phyloP scores from a whole-genome alignment of 2,888 invertebrate genomes.

The Trichacis sp. region DNA sequence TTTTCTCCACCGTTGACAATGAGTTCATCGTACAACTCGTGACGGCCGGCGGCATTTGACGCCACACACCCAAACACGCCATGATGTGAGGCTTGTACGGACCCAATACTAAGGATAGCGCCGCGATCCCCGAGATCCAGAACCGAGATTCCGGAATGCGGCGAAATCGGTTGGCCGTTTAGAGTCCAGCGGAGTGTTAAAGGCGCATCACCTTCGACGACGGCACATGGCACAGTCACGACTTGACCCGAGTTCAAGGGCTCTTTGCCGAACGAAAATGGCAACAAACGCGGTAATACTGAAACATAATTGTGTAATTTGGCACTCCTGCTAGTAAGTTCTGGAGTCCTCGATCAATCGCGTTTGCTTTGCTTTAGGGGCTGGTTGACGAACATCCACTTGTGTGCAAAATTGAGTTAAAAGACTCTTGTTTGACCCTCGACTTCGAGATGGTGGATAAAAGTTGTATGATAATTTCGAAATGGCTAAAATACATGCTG shows the following conservation, averaged over 20 bases:
- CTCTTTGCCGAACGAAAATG: slow-evolving; percentile 74
- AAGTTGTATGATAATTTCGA: no score
- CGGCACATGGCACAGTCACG: slow-evolving; percentile 74
- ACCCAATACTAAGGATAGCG: slow-evolving; percentile 74
- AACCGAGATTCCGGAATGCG: slow-evolving; percentile 70
- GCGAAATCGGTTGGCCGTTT: slow-evolving; percentile 65
- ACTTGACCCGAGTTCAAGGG: slow-evolving; percentile 75
- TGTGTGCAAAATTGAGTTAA: no score
- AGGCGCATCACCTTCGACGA: slow-evolving; percentile 76
- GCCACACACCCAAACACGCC: slow-evolving; percentile 75
- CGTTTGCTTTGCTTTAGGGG: no score
- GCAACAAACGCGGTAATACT: slow-evolving; percentile 67
- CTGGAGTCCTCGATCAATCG: no score
- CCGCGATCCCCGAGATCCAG: slow-evolving; percentile 76
- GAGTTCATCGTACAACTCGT: slow-evolving; percentile 71
- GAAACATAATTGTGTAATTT: slow-evolving; percentile 43
- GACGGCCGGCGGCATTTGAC: slow-evolving; percentile 72
- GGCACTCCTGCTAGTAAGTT: no score
- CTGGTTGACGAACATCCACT: no score
- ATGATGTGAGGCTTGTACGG: slow-evolving; percentile 72
- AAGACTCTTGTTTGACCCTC: no score
- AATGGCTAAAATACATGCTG: no score
- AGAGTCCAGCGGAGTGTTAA: slow-evolving; percentile 76
- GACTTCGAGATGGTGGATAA: no score
- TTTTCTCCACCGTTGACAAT: slow-evolving; percentile 70